Percentiles rank a stretch among this genome's conserved stretches.
Conservation (phyloP, 2,113 vertebrate genomes). For the Sisor rabdophorus region DNA sequence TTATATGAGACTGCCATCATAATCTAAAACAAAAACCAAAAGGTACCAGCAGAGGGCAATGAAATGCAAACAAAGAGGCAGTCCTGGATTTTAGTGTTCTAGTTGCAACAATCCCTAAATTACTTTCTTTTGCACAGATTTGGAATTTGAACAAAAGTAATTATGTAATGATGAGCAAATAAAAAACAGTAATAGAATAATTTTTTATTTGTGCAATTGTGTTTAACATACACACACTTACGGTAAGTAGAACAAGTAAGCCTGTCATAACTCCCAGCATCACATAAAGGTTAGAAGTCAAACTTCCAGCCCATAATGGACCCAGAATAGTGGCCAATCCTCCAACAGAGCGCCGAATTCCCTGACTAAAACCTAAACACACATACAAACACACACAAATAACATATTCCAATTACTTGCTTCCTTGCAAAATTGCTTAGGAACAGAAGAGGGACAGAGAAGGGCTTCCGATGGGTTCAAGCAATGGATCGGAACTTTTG, state of each 20-base stretch:
- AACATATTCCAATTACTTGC: background rate
- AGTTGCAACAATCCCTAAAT: background rate
- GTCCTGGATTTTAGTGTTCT: background rate
- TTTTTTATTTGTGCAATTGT: background rate
- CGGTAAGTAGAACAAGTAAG: slow-evolving; percentile 70
- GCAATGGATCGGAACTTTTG: background rate
- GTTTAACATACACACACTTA: slow-evolving; percentile 53
- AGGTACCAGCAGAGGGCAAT: slow-evolving; percentile 13
- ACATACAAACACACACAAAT: slow-evolving; percentile 13
- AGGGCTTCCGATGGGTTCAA: too few relatives aligned
- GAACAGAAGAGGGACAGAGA: too few relatives aligned
- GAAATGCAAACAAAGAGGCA: background rate
- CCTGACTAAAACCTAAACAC: slow-evolving; percentile 75
- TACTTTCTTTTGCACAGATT: background rate
- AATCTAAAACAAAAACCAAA: slow-evolving; percentile 54
- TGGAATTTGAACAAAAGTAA: background rate
- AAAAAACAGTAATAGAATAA: background rate
- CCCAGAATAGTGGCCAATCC: slow-evolving; percentile 80
- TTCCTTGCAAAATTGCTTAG: background rate
- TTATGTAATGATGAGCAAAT: background rate
- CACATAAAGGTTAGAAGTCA: slow-evolving; percentile 72
- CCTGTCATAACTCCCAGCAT: slow-evolving; percentile 80
- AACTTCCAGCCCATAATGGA: slow-evolving; percentile 78
- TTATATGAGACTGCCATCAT: slow-evolving; percentile 74
- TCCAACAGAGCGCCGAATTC: slow-evolving; percentile 76